Base-by-base conservation (phyloP, 2,797 vertebrate genomes). In the Centroberyx gerrardi region DNA sequence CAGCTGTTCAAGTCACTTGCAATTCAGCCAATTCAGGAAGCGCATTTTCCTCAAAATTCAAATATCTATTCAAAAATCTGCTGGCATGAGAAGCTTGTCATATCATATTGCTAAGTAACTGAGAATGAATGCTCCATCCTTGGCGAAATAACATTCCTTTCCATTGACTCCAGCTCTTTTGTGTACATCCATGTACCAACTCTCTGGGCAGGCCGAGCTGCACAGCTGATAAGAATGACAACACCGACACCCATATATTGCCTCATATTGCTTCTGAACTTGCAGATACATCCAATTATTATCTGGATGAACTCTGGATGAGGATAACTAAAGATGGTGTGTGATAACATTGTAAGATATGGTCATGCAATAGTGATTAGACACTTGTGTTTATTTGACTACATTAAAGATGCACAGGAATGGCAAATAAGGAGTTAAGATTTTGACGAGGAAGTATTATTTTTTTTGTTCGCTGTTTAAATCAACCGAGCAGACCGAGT, bases 231-330 rank as follows among this genome's bases (percentile, higher is more conserved):
- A 90, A 88, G 74, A 76, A 29, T 74, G 80, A 88, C 84, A 84
- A 74, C 82, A 81, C 42, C 56, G 48, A 86, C 70, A 85, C 68
- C 62, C 48, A 49, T 44, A 49, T 40, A 78, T 80, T 76, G 67
- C 77, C 29, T 72, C 77, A 73, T 40, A 61, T 81, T 86, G 88
- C 91, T 91, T 84, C 92, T 91, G 87, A 90, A 88, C 80, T 51
- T 88, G 73, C 84, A 80, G 82, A 88, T 90, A 55, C 52, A 68
- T 28, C 27, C 28, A 71, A 18, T 78, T 87, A 71, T 87, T 91
- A 93, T 93, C 90, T 81, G 65, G 66, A 62, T 87, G 87, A 89
- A 84, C 90, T 78, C 83, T 89, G 72, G 63, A 36, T 91, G 55
- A 89, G 84, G 85, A 87, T 85, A 85, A 49, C 54, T 44, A 55